Evolutionary conservation across 2,797 vertebrate genomes (phyloP), one percentile per base, ranked within the genome.

Genomic region (Gobio occitaniae): DNA sequence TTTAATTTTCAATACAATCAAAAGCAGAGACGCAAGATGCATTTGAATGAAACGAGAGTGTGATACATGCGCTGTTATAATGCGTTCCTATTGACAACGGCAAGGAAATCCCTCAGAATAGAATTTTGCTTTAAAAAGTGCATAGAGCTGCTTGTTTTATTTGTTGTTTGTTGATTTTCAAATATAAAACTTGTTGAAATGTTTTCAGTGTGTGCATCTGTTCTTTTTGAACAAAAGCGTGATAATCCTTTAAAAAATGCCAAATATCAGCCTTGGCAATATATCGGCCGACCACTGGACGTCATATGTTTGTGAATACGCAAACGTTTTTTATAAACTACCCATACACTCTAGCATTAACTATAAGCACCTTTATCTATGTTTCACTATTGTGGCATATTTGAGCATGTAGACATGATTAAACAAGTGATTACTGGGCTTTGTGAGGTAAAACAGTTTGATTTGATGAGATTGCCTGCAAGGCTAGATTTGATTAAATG

Each of bases 401-500:
- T 68, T 32, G 48, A 69, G 48, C 38, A 56, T 47, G 50, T 41
- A 47, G 63, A 56, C 63, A 47, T 59, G 50, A 36, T 78, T 71
- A 72, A 71, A 61, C 65, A 63, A 77, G 50, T 32, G 48, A 59
- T 48, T 70, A 25, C 65, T 84, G 32, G 54, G 44, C 19, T 63
- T 63, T 50, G 75, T 48, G 1, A 19, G 38, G 21, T 41, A 25
- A 78, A 84, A 68, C 36, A 11, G n/a, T 41, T 78, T 79, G 47
- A 78, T 78, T 52, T 44, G 54, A 83, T 80, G 77, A 47, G 75
- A 83, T 52, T 78, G 81, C 59, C 59, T 65, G 19, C 41, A 79
- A 63, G 80, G 54, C 21, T 61, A 74, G 41, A 86, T 78, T 65
- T 86, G 36, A 79, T 87, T 56, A 61, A 50, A 83, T 56, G 17